Evolutionary conservation across 2,113 vertebrate genomes (phyloP).

Genomic region (Hippocampus barbouri): DNA sequence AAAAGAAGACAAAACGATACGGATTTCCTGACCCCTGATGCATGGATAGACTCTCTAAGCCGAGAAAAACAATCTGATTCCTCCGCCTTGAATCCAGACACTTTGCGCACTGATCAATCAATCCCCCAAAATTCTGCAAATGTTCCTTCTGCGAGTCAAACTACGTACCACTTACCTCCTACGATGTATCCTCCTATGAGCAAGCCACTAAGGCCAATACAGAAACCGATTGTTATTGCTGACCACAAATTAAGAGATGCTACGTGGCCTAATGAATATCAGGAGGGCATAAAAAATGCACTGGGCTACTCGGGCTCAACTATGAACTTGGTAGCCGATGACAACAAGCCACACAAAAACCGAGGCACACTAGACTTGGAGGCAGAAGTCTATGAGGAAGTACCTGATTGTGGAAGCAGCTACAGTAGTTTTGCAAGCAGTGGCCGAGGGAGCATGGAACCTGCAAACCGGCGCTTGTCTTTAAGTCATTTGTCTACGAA

Average conservation of each 20-base stretch:
- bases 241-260: slow-evolving; percentile 22
- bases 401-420: slow-evolving; percentile 56
- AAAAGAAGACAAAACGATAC: slow-evolving; percentile 40
- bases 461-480: slow-evolving; percentile 55
- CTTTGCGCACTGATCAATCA: slow-evolving; percentile 18
- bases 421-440: slow-evolving; percentile 77
- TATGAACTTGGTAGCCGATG: background rate
- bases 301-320: slow-evolving; percentile 13
- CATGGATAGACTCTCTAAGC: slow-evolving; percentile 70
- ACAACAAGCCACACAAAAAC: background rate
- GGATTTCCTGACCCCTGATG: slow-evolving; percentile 65
- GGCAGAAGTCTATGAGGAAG: slow-evolving; percentile 31
- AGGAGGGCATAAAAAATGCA: slow-evolving; percentile 15
- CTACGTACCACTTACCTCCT: slow-evolving; percentile 3
- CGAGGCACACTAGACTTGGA: slow-evolving; percentile 36
- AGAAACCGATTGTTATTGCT: slow-evolving; percentile 9
- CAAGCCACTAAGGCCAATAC: slow-evolving; percentile 2
- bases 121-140: slow-evolving; percentile 22
- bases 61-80: slow-evolving; percentile 47
- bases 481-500: slow-evolving; percentile 60
- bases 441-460: slow-evolving; percentile 74
- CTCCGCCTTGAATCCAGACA: slow-evolving; percentile 13
- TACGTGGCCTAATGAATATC: slow-evolving; percentile 25
- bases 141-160: slow-evolving; percentile 17
- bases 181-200: slow-evolving; percentile 6